phyloP scores from a whole-genome alignment of 2,113 vertebrate genomes.

The Dipodomys spectabilis region DNA sequence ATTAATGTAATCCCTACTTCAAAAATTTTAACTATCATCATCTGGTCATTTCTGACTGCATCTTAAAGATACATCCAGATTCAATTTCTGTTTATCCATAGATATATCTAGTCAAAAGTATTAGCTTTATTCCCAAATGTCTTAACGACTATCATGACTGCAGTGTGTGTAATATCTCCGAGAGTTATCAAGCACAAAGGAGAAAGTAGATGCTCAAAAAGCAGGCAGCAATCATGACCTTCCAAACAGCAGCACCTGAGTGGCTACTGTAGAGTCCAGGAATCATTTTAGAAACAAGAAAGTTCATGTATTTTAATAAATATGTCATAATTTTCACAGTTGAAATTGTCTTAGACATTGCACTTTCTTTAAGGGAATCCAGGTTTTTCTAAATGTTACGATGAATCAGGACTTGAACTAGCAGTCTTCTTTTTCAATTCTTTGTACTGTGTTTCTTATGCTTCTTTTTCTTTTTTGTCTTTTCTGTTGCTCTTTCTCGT shows the following conservation, averaged over 20 bases:
- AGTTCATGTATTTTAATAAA: constrained; percentile 88
- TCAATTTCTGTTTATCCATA: constrained; percentile 72
- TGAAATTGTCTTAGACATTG: constrained; percentile 87
- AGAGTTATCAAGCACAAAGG: constrained; percentile 56
- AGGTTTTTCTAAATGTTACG: constrained; percentile 81
- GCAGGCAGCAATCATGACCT: constrained; percentile 84
- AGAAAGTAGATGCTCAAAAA: constrained; percentile 78
- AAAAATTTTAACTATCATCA: constrained; percentile 73
- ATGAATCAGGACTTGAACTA: constrained; percentile 89
- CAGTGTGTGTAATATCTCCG: constrained; percentile 55
- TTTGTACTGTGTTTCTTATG: constrained; percentile 93
- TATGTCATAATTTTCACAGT: constrained; percentile 87
- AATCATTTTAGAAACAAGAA: constrained; percentile 84
- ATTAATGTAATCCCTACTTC: constrained; percentile 52
- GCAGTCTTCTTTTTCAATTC: constrained; percentile 93
- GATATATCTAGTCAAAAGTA: constrained; percentile 79
- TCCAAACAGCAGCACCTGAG: constrained; percentile 79
- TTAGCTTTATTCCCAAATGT: constrained; percentile 80
- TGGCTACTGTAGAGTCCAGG: constrained; percentile 60
- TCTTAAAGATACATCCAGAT: constrained; percentile 77
- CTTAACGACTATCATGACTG: constrained; percentile 81
- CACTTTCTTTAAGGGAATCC: constrained; percentile 84
- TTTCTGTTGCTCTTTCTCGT: no score
- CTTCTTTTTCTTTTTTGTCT: constrained; percentile 88
- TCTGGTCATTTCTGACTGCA: constrained; percentile 75